These are phyloP conservation scores for Cheilosia grossa DNA, from an alignment of 2,888 invertebrate genomes.

Conservation along the genomic window DNA sequence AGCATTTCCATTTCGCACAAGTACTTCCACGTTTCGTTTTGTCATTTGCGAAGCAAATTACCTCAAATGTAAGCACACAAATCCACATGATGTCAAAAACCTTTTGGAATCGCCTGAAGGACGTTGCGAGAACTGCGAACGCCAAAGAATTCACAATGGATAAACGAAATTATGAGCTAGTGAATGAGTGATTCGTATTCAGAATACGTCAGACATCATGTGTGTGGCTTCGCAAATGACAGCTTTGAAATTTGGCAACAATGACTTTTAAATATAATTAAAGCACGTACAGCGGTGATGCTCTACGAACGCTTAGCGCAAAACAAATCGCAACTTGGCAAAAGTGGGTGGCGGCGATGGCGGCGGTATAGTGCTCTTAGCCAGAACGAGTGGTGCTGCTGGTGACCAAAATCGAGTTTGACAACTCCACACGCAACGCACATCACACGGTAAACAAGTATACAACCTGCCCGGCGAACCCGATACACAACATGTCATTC, in stretches of 20 bases:
- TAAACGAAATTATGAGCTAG: conserved; percentile 18
- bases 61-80: neutral
- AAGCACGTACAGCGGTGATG: conserved; percentile 49
- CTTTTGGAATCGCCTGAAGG: conserved; percentile 56
- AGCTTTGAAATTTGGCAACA: conserved; percentile 66
- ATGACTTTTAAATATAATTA: conserved; percentile 41
- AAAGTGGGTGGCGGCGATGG: conserved; percentile 8
- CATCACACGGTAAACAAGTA: conserved; percentile 27
- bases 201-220: conserved; percentile 17
- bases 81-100: conserved; percentile 49
- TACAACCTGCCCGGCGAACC: conserved; percentile 6
- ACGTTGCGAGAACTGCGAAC: conserved; percentile 50
- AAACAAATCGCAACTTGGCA: conserved; percentile 26
- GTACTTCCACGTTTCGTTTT: conserved; percentile 47
- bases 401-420: conserved; percentile 55
- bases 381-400: conserved; percentile 7
- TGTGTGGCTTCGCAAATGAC: conserved; percentile 38
- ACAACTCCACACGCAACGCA: conserved; percentile 55
- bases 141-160: conserved; percentile 40
- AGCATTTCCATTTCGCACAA: conserved; percentile 52
- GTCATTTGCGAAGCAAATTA: conserved; percentile 19
- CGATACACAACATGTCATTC: conserved; percentile 61
- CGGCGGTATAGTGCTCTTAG: neutral
- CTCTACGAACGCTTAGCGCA: conserved; percentile 25
- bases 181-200: conserved; percentile 59